Percentiles rank a stretch among this genome's conserved stretches.
Conservation (phyloP, 2,797 vertebrate genomes). For the Hephaestus fuliginosus region DNA sequence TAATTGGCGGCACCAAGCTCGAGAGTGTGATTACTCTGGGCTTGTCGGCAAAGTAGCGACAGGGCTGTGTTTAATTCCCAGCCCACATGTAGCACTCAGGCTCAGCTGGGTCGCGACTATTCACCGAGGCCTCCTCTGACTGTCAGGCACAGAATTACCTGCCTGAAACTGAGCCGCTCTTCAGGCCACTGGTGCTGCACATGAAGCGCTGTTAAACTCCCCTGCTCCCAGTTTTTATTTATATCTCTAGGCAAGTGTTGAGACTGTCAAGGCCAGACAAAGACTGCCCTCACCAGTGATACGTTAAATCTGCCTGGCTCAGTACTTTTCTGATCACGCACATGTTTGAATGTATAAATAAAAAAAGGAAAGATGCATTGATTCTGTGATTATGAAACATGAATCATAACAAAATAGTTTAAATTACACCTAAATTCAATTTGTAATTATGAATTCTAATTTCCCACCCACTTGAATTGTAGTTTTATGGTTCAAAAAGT, state of each 20-base stretch:
- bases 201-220: not conserved
- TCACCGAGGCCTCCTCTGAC: conserved; percentile 67
- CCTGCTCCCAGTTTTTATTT: conserved; percentile 21
- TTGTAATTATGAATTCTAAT: not conserved
- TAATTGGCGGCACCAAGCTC: conserved; percentile 84
- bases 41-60: conserved; percentile 84
- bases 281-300: not conserved
- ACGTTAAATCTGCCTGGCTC: not conserved
- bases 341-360: not conserved
- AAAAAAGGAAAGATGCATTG: not conserved
- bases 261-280: conserved; percentile 14
- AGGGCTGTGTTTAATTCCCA: conserved; percentile 81
- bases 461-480: not conserved
- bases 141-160: conserved; percentile 72
- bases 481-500: conserved; percentile 6
- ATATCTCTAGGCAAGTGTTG: conserved; percentile 14
- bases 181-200: conserved; percentile 13
- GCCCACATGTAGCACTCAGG: conserved; percentile 75
- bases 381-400: not conserved
- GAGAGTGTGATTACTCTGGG: conserved; percentile 86
- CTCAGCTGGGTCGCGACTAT: conserved; percentile 63
- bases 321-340: not conserved
- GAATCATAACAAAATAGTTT: not conserved
- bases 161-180: conserved; percentile 44
- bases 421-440: not conserved